phyloP scores from a whole-genome alignment of 2,113 vertebrate species.

The Ornithorhynchus anatinus region DNA sequence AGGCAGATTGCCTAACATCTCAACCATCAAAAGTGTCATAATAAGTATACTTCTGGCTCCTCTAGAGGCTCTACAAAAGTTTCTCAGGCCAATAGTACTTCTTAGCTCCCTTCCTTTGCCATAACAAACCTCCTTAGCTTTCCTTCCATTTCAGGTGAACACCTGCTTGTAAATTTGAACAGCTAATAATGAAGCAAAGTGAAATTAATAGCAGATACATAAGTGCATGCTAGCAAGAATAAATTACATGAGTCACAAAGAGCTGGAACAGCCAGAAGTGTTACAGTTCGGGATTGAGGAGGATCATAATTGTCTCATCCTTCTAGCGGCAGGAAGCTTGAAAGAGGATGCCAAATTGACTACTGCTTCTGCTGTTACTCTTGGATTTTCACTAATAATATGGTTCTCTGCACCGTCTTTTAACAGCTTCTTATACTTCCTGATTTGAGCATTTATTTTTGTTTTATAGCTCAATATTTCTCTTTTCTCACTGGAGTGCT shows the following conservation, averaged over 20 bases:
- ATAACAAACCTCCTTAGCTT: slow-evolving; percentile 20
- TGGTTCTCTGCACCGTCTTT: not conserved
- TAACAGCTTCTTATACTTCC: not conserved
- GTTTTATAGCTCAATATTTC: not conserved
- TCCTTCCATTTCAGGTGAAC: slow-evolving; percentile 22
- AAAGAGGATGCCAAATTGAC: not conserved
- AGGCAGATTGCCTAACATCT: slow-evolving; percentile 23
- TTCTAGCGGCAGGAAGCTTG: not conserved
- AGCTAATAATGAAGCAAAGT: slow-evolving; percentile 42
- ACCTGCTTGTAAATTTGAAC: slow-evolving; percentile 41
- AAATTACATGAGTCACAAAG: slow-evolving; percentile 25
- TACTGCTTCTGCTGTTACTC: not conserved
- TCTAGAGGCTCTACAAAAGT: slow-evolving; percentile 47
- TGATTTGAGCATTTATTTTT: not conserved
- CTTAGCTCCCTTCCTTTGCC: not conserved
- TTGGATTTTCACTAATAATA: slow-evolving; percentile 8
- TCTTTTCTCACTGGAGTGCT: not conserved
- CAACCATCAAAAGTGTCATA: slow-evolving; percentile 25
- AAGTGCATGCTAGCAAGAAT: slow-evolving; percentile 21
- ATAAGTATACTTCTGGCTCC: slow-evolving; percentile 31
- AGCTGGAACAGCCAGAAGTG: not conserved
- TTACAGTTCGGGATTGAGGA: slow-evolving; percentile 2
- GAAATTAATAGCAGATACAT: slow-evolving; percentile 54
- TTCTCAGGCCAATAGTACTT: slow-evolving; percentile 37
- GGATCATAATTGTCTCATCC: not conserved